Conservation (phyloP, 2,797 vertebrate species). For the Centropyge bicolor region DNA sequence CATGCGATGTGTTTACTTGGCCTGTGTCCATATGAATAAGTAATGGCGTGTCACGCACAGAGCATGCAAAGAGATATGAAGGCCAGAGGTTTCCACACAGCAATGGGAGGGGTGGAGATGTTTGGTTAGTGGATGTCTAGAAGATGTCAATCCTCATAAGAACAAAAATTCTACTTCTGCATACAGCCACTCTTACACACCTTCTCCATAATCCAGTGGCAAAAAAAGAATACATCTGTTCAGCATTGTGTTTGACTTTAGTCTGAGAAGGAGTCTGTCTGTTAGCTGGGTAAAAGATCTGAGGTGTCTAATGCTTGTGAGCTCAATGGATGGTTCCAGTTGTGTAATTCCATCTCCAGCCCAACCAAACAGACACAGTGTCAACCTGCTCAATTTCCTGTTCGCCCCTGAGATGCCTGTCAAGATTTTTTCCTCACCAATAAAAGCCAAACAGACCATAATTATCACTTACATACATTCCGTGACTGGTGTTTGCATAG, state of each 20-base stretch:
- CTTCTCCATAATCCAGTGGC: background rate
- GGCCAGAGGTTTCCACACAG: background rate
- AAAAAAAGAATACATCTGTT: background rate
- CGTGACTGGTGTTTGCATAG: background rate
- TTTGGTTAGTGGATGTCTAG: background rate
- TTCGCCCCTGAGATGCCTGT: slow-evolving; percentile 20
- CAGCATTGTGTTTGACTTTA: background rate
- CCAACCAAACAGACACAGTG: slow-evolving; percentile 35
- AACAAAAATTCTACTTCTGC: no score
- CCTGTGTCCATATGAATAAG: slow-evolving; percentile 67
- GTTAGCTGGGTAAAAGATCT: slow-evolving; percentile 9
- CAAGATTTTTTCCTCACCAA: background rate
- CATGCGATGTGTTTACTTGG: slow-evolving; percentile 74
- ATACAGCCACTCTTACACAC: no score
- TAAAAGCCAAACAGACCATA: background rate
- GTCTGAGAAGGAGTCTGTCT: background rate
- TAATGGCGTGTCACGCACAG: slow-evolving; percentile 48
- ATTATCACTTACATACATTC: background rate
- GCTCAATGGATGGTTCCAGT: slow-evolving; percentile 23
- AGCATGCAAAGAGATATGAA: slow-evolving; percentile 46
- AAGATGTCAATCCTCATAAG: background rate
- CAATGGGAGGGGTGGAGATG: background rate
- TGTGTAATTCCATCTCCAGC: slow-evolving; percentile 29
- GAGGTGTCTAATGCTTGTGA: slow-evolving; percentile 2
- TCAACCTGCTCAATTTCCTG: slow-evolving; percentile 56